A percentile compares a stretch with the other conserved stretches of the same genome.
phyloP scores from a whole-genome alignment of 2,113 vertebrate species.

The Brachyistius frenatus region DNA sequence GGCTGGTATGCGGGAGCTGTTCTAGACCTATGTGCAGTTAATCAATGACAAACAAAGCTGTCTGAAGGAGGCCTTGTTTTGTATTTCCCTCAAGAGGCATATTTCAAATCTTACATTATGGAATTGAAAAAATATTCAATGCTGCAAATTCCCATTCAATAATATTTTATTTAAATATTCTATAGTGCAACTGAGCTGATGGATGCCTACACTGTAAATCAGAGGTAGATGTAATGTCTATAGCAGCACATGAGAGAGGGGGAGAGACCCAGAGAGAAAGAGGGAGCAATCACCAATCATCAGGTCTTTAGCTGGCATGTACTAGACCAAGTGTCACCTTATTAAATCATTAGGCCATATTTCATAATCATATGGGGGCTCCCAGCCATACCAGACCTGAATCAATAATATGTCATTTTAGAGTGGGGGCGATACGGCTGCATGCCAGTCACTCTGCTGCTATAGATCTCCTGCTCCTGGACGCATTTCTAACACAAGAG shows the following conservation, averaged over 20 bases:
- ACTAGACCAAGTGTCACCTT: conserved; percentile 60
- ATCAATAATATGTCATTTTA: conserved; percentile 69
- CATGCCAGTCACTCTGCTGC: conserved; percentile 41
- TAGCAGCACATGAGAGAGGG: neutral
- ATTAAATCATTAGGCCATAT: conserved; percentile 72
- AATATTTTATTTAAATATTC: neutral
- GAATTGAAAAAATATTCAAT: neutral
- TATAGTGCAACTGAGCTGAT: neutral
- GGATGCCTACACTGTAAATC: conserved; percentile 12
- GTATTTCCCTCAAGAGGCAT: neutral
- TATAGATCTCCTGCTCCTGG: conserved; percentile 27
- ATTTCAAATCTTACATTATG: neutral
- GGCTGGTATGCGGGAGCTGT: conserved; percentile 26
- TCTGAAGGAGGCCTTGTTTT: conserved; percentile 2
- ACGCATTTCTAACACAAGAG: conserved; percentile 35
- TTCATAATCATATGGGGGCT: conserved; percentile 66
- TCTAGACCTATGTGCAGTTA: conserved; percentile 34
- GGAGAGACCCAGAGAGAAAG: conserved; percentile 7
- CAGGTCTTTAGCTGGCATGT: conserved; percentile 66
- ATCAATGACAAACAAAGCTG: conserved; percentile 38
- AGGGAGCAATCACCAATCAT: conserved; percentile 54
- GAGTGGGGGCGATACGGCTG: conserved; percentile 36
- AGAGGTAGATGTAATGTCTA: conserved; percentile 2
- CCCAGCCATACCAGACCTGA: conserved; percentile 58
- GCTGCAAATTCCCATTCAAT: neutral